Conservation (phyloP, 2,888 invertebrate species). For the Notodonta ziczac region DNA sequence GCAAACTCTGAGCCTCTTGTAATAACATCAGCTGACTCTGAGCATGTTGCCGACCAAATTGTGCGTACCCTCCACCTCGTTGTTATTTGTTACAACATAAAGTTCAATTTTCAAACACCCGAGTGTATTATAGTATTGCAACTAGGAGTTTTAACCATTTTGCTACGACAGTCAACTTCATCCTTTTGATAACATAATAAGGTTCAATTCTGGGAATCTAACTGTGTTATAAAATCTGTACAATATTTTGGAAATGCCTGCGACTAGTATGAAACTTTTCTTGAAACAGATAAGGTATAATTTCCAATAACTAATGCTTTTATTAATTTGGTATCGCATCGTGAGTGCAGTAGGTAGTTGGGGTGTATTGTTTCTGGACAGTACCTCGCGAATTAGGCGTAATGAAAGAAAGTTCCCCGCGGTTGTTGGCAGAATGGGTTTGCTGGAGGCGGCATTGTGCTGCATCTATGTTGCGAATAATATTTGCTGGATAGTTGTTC, state of each 20-base stretch:
- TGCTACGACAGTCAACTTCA: not conserved
- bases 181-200: not conserved
- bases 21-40: slow-evolving; percentile 13
- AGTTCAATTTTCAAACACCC: not conserved
- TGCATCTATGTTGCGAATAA: not conserved
- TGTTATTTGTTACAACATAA: not conserved
- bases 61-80: too few relatives aligned
- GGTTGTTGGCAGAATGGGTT: not conserved
- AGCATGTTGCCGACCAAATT: not conserved
- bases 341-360: slow-evolving; percentile 4
- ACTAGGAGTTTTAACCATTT: not conserved
- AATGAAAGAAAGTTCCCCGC: slow-evolving; percentile 4
- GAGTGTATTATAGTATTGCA: not conserved
- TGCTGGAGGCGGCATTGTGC: slow-evolving; percentile 2
- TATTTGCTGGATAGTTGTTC: not conserved
- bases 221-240: not conserved
- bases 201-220: not conserved
- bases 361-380: slow-evolving; percentile 4
- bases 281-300: slow-evolving; percentile 1
- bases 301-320: not conserved
- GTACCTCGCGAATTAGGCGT: slow-evolving; percentile 7
- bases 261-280: not conserved
- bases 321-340: not conserved
- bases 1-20: slow-evolving; percentile 11
- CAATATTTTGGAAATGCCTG: not conserved